Conservation (phyloP, 2,113 vertebrate genomes). For the Ptilonorhynchus violaceus region DNA sequence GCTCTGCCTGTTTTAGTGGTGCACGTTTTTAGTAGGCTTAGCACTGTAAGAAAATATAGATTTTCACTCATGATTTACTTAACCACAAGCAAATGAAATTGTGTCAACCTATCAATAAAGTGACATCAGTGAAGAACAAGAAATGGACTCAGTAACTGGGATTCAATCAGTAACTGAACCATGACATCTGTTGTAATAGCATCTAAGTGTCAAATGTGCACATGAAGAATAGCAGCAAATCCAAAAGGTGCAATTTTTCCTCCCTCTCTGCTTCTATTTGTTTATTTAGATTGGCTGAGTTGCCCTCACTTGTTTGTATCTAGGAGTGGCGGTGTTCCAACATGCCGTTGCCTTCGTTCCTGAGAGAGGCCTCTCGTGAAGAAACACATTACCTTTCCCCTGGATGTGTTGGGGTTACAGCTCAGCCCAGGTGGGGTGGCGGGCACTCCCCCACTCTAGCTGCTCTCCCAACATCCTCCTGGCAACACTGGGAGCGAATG, state of each 20-base stretch:
- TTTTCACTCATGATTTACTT: not conserved
- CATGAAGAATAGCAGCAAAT: not conserved
- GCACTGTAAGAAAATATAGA: not conserved
- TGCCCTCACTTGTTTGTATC: slow-evolving; percentile 23
- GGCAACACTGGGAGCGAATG: fast-evolving
- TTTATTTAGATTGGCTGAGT: not conserved
- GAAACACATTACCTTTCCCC: slow-evolving; percentile 19
- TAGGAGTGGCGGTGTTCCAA: not conserved
- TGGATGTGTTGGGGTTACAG: not conserved
- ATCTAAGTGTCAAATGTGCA: not conserved
- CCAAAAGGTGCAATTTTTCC: not conserved
- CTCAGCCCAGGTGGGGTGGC: fast-evolving
- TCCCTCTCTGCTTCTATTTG: not conserved
- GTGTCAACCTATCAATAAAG: not conserved
- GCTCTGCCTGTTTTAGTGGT: not conserved
- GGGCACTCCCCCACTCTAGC: not conserved
- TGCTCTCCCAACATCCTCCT: not conserved
- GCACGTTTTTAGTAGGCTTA: not conserved
- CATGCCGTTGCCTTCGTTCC: not conserved
- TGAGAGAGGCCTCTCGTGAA: not conserved
- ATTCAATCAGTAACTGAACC: not conserved
- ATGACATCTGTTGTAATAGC: not conserved
- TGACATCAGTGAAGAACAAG: not conserved
- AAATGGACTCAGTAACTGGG: not conserved
- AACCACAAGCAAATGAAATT: not conserved